Evolutionary conservation across 2,888 invertebrate genomes (phyloP), one percentile per base, ranked within the genome.

Genomic region (Andrena minutula): DNA sequence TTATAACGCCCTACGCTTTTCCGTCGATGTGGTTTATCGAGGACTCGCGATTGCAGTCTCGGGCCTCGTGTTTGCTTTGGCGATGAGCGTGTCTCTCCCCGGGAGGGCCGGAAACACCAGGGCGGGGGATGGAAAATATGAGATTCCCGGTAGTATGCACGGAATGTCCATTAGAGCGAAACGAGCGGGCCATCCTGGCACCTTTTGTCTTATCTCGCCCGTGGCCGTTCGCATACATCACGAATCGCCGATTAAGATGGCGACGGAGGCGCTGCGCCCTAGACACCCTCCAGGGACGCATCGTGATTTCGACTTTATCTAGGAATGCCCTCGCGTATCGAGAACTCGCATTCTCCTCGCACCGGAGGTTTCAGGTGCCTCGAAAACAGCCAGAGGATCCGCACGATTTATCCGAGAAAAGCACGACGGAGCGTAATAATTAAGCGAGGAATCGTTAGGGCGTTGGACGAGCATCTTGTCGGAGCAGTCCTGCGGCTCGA

Each of bases 141-240:
- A 63, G 56, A 72, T 68, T 41, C 69, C 35, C 28, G 35, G 30
- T 56, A 74, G 83, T 77, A 83, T 75, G 80, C 78, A 58, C 47
- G 83, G 89, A 89, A 89, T 86, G 85, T 88, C 89, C 89, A 89
- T 89, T 89, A 89, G 84, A 83, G 75, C 72, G 73, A 83, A 79
- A 81, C 20, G 26, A 26, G 20, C 32, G 16, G n/a, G 26, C 53
- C 23, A 32, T 8, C 66, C 56, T 10, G 30, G 10, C 56, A 23
- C 20, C 51, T 56, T 8, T 75, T 75, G 64, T 60, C 85, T 84
- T 85, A 85, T 84, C 85, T 72, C 7, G 23, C 2, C 47, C 8
- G 7, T 23, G 53, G 26, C 41, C 69, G 83, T 63, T 68, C 80
- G 74, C 69, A 51, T 74, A 35, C 58, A 78, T 75, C 75, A 73